Conservation (phyloP, 2,113 vertebrate genomes). For the Reinhardtius hippoglossoides region DNA sequence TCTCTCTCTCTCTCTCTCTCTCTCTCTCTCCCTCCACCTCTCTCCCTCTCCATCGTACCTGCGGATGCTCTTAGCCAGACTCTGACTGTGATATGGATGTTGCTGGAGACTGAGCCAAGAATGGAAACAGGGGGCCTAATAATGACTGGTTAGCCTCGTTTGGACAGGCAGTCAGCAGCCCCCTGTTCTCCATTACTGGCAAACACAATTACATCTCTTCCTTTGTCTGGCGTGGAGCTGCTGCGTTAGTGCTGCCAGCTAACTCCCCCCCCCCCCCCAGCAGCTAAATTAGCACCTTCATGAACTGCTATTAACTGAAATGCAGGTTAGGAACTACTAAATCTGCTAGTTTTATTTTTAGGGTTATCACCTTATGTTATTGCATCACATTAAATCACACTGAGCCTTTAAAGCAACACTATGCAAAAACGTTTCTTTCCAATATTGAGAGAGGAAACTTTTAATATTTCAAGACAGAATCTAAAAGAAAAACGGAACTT, state of each 20-base stretch:
- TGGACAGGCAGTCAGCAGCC: constrained; percentile 69
- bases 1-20: too few relatives aligned
- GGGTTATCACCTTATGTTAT: constrained; percentile 10
- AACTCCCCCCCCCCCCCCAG: constrained; percentile 16
- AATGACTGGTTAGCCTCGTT: constrained; percentile 74
- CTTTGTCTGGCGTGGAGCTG: constrained; percentile 50
- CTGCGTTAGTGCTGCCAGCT: constrained; percentile 42
- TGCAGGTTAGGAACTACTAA: constrained; percentile 20
- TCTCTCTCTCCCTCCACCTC: too few relatives aligned
- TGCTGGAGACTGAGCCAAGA: constrained; percentile 55
- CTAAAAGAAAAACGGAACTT: too few relatives aligned
- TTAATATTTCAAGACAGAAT: too few relatives aligned
- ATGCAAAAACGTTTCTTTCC: too few relatives aligned
- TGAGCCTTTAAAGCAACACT: too few relatives aligned
- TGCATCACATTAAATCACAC: background rate
- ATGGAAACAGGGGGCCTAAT: constrained; percentile 68
- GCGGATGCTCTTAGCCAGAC: constrained; percentile 58
- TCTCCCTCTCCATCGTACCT: constrained; percentile 42
- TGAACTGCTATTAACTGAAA: constrained; percentile 33
- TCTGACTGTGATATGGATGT: constrained; percentile 53
- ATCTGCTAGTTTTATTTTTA: constrained; percentile 34
- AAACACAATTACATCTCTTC: constrained; percentile 79
- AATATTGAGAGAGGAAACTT: too few relatives aligned
- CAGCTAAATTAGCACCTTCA: constrained; percentile 36
- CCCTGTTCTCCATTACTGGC: constrained; percentile 75